Conservation (phyloP, 2,797 vertebrate genomes). For the Eospalax fontanierii region DNA sequence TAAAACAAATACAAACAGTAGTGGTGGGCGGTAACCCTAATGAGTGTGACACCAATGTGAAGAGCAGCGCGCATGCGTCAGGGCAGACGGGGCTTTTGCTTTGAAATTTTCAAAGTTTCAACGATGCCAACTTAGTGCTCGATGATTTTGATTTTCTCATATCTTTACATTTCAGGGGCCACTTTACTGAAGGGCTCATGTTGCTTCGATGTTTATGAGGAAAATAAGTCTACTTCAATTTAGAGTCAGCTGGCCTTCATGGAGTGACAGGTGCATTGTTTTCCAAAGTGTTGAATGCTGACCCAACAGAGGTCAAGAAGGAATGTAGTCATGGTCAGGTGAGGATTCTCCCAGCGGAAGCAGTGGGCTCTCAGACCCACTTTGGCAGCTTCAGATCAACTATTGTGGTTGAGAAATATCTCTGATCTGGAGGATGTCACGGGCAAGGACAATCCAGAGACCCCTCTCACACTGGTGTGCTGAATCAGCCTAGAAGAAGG, state of each 20-base stretch:
- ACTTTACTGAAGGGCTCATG: background rate
- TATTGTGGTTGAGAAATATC: background rate
- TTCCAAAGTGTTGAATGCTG: background rate
- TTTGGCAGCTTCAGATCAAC: background rate
- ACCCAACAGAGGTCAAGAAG: background rate
- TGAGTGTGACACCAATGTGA: background rate
- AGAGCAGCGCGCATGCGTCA: background rate
- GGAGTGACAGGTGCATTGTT: background rate
- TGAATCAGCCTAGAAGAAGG: background rate
- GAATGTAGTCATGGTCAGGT: background rate
- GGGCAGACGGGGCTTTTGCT: background rate
- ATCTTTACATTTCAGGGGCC: background rate
- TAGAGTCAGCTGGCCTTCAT: background rate
- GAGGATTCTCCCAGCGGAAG: background rate
- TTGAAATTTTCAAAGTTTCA: background rate
- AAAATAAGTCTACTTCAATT: background rate
- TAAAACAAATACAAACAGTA: background rate
- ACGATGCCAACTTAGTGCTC: background rate
- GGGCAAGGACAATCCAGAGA: background rate
- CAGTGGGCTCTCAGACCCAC: background rate
- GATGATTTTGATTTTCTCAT: background rate
- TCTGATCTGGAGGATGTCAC: background rate
- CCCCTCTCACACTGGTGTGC: background rate
- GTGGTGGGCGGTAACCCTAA: background rate
- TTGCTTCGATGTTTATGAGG: background rate